Percentiles rank a stretch among this genome's conserved stretches.
Evolutionary conservation across 2,113 vertebrate genomes (phyloP).

Genomic region (Nothoprocta pentlandii): DNA sequence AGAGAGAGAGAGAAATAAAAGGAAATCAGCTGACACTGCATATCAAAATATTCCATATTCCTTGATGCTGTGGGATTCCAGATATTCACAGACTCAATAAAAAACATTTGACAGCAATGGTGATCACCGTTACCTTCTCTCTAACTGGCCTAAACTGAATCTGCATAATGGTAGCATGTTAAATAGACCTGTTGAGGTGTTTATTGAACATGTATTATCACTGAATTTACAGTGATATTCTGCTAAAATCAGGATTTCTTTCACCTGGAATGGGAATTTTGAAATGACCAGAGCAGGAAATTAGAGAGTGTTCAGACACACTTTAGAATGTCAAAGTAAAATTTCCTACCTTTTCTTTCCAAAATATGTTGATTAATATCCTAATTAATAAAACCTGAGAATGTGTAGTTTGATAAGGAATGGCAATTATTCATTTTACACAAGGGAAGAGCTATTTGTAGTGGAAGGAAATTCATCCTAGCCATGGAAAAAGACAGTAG

Average conservation of each 20-base stretch:
- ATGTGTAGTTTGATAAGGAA: not conserved
- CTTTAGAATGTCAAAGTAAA: not conserved
- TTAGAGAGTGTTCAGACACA: not conserved
- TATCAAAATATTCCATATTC: not conserved
- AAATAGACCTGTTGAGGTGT: not conserved
- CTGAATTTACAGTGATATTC: not conserved
- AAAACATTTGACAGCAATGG: not conserved
- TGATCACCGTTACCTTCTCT: not conserved
- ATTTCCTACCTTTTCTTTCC: not conserved
- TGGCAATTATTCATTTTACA: not conserved
- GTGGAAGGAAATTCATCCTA: not conserved
- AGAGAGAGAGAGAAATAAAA: not conserved
- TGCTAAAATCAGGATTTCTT: not conserved
- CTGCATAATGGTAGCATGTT: not conserved
- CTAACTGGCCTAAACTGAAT: not conserved
- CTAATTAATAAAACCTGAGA: not conserved
- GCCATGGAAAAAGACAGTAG: not conserved
- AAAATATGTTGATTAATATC: not conserved
- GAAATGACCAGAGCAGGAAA: not conserved
- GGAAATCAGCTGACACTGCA: not conserved
- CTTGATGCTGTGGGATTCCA: not conserved
- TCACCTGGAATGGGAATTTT: not conserved
- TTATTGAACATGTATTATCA: not conserved
- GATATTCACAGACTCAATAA: not conserved
- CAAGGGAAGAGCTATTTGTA: not conserved